Evolutionary conservation across 2,888 invertebrate species (phyloP).

Genomic region (Caenorhabditis afra): DNA sequence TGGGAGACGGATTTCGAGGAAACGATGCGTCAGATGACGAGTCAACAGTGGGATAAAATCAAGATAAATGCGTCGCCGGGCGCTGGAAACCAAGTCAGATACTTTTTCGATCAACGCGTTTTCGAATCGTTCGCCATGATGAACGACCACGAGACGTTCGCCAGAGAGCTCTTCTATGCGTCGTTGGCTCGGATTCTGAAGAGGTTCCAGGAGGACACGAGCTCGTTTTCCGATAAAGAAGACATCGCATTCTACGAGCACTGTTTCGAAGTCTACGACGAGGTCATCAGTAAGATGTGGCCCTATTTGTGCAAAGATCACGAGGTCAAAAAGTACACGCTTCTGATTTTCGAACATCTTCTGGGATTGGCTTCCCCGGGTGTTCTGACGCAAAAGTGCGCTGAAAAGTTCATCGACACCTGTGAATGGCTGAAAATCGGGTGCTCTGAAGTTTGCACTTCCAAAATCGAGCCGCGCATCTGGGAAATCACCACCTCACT

Average conservation of each 20-base stretch:
- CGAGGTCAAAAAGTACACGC: conserved; percentile 6
- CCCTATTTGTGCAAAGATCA: conserved; percentile 20
- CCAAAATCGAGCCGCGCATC: conserved; percentile 21
- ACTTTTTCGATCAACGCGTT: conserved; percentile 19
- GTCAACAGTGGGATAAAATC: conserved; percentile 22
- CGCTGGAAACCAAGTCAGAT: conserved; percentile 21
- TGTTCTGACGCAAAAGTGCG: conserved; percentile 14
- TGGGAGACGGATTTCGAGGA: conserved; percentile 32
- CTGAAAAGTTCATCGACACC: conserved; percentile 30
- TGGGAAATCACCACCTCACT: conserved; percentile 20
- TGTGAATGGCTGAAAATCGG: conserved; percentile 44
- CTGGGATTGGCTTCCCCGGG: not conserved
- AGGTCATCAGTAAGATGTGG: conserved; percentile 33
- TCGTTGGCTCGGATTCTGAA: conserved; percentile 37
- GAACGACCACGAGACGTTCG: conserved; percentile 38
- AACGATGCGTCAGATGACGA: not conserved
- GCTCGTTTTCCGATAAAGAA: conserved; percentile 3
- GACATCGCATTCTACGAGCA: conserved; percentile 37
- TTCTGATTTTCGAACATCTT: conserved; percentile 40
- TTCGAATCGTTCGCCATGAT: conserved; percentile 30
- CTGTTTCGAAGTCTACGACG: conserved; percentile 20
- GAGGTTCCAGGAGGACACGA: conserved; percentile 24
- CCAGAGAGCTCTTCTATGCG: conserved; percentile 31
- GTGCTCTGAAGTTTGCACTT: conserved; percentile 3
- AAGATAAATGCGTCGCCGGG: conserved; percentile 8